These are phyloP conservation scores for Macrostomum lignano DNA, from an alignment of 1,140 invertebrate genomes.

Conservation along the genomic window DNA sequence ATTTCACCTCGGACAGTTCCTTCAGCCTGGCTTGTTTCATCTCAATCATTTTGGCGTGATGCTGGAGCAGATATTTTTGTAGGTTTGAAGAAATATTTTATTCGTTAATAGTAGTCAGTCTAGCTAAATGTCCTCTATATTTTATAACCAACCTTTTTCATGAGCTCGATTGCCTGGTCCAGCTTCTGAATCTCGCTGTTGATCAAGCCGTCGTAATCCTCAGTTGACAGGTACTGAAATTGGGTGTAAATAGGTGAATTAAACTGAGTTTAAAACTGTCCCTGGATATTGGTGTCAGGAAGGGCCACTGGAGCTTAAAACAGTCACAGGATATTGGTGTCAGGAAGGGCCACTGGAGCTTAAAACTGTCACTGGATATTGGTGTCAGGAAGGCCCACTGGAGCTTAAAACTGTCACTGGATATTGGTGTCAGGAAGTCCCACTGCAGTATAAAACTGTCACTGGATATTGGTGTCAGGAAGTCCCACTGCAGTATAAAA, in stretches of 20 bases:
- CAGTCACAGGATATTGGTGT: slow-evolving; percentile 18
- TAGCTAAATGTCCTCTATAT: not conserved
- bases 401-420: too few relatives aligned
- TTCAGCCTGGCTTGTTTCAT: slow-evolving; percentile 14
- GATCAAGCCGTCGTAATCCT: slow-evolving; percentile 24
- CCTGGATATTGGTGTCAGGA: slow-evolving; percentile 12
- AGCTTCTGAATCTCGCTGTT: slow-evolving; percentile 19
- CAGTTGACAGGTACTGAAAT: slow-evolving; percentile 15
- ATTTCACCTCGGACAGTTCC: slow-evolving; percentile 11
- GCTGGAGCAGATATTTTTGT: slow-evolving; percentile 10
- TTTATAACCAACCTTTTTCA: slow-evolving; percentile 13
- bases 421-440: too few relatives aligned
- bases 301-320: slow-evolving; percentile 21
- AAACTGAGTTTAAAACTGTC: not conserved
- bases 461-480: too few relatives aligned
- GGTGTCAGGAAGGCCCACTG: too few relatives aligned
- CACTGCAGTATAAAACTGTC: too few relatives aligned
- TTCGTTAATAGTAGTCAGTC: too few relatives aligned
- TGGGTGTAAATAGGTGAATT: not conserved
- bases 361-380: too few relatives aligned
- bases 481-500: too few relatives aligned
- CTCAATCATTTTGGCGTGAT: slow-evolving; percentile 19
- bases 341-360: too few relatives aligned
- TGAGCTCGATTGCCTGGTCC: slow-evolving; percentile 20
- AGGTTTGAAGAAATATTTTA: not conserved